Base-by-base conservation (phyloP, 2,888 invertebrate genomes). In the Drosophila mimetica region DNA sequence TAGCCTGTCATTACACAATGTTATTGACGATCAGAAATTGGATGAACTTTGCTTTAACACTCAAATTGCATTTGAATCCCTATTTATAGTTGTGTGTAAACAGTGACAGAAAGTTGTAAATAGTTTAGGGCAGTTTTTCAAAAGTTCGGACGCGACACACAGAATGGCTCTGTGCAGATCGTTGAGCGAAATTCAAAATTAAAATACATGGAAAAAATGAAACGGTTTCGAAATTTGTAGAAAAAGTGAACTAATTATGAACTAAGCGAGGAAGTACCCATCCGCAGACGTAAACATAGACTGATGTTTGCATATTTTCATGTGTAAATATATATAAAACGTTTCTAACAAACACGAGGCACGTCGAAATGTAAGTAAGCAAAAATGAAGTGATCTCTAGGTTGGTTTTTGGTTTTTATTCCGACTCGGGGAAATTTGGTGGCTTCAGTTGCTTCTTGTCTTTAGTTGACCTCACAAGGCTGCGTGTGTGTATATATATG, bases 321-420 rank as follows among this genome's bases (percentile, higher is more conserved):
- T 66, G 22, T 82, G 65, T 71, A 72, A 85, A 85, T 85, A 67
- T 87, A 76, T 86, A 73, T 88, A 75, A 86, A 88, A 77, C 78
- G 83, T 84, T 89, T 88, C 85, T 84, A 88, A 84, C 87, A 78
- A 87, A 89, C 87, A 80, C 77, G 82, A 87, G 89, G 87, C 89
- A 87, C 87, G 72, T 87, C 71, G 79, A 88, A 88, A 86, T 88
- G 75, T 88, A 84, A 79, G 75, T 86, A 77, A 85, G 82, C 78
- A 76, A 76, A 76, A 80, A 42, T 67, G 60, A 76, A 71, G 58
- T 59, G 63, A 36, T 69, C 25, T 78, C 22, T 64, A 64, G 42
- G 74, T 71, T 71, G 39, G 44, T 72, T 75, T 72, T 70, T 72
- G 57, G 72, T 75, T 76, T 88, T 83, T 55, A 71, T 84, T 84